Evolutionary conservation across 2,113 vertebrate genomes (phyloP).

Genomic region (Polypterus senegalus): DNA sequence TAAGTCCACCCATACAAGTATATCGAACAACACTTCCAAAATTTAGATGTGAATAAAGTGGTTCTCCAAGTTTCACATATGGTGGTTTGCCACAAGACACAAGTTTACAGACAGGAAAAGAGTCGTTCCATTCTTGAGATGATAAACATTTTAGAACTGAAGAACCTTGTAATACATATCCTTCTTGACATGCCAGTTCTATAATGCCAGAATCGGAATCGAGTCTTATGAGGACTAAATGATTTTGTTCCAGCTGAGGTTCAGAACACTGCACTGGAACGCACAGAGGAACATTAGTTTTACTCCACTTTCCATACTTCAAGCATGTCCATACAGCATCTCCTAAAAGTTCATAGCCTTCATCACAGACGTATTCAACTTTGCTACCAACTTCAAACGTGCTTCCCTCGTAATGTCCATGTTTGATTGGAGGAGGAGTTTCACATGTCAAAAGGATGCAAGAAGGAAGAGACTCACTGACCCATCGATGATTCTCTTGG

Average conservation of each 20-base stretch:
- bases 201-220: conserved; percentile 62
- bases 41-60: conserved; percentile 43
- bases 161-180: conserved; percentile 68
- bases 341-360: conserved; percentile 78
- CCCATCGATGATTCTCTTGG: conserved; percentile 86
- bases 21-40: conserved; percentile 68
- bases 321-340: conserved; percentile 77
- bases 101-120: conserved; percentile 76
- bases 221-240: conserved; percentile 67
- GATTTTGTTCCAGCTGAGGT: conserved; percentile 74
- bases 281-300: conserved; percentile 59
- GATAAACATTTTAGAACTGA: conserved; percentile 66
- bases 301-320: conserved; percentile 79
- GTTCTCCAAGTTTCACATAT: conserved; percentile 68
- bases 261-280: conserved; percentile 78
- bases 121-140: conserved; percentile 80
- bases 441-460: conserved; percentile 77
- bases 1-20: conserved; percentile 78
- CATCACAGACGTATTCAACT: conserved; percentile 75
- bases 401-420: conserved; percentile 63
- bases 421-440: conserved; percentile 60
- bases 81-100: conserved; percentile 70
- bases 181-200: conserved; percentile 76
- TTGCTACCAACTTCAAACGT: conserved; percentile 74
- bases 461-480: conserved; percentile 57